Evolutionary conservation across 2,113 vertebrate genomes (phyloP).

Genomic region (Cnemophilus loriae): DNA sequence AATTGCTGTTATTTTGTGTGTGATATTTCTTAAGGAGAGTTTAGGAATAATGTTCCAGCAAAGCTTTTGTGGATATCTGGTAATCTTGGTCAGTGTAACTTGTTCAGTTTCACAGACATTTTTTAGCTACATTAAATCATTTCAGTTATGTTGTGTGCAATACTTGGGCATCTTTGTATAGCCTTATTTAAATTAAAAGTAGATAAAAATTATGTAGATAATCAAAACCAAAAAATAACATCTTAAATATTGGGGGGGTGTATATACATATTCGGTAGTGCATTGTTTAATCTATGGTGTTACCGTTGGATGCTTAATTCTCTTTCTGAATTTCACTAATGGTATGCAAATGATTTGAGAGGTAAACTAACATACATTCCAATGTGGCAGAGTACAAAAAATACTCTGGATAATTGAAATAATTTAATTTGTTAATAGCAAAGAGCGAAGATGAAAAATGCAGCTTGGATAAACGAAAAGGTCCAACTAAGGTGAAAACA

Average conservation of each 20-base stretch:
- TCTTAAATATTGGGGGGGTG: background rate
- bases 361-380: background rate
- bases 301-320: background rate
- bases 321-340: background rate
- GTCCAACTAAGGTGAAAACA: slow-evolving; percentile 62
- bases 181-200: background rate
- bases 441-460: slow-evolving; percentile 69
- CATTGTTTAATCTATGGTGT: background rate
- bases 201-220: background rate
- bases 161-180: background rate
- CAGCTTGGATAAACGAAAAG: slow-evolving; percentile 74
- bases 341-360: background rate
- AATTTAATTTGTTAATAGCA: slow-evolving; percentile 47
- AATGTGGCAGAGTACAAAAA: background rate
- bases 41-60: background rate
- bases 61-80: background rate
- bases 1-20: background rate
- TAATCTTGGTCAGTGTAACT: background rate
- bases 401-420: background rate
- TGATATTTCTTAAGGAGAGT: background rate
- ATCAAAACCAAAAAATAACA: background rate
- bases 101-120: background rate
- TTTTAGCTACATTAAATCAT: background rate
- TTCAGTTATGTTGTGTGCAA: background rate
- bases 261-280: background rate